Evolutionary conservation across 2,888 invertebrate species (phyloP).

Genomic region (Glyphotaelius pellucidus): DNA sequence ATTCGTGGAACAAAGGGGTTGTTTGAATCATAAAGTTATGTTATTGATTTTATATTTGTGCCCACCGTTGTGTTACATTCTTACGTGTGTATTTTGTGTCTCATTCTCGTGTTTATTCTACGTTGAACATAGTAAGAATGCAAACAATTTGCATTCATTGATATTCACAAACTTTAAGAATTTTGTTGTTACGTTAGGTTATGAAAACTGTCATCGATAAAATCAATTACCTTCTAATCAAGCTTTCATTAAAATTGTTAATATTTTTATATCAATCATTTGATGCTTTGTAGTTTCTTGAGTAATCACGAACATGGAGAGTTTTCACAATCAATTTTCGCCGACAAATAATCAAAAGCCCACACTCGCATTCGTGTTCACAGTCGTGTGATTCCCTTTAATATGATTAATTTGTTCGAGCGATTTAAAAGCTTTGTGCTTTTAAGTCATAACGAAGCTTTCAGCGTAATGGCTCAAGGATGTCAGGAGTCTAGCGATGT

Average conservation of each 20-base stretch:
- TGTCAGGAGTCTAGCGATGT: constrained; percentile 60
- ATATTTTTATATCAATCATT: background rate
- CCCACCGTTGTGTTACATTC: background rate
- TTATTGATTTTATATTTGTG: constrained; percentile 40
- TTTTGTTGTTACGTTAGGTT: background rate
- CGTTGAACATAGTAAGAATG: background rate
- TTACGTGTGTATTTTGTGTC: background rate
- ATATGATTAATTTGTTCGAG: constrained; percentile 56
- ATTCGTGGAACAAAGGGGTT: constrained; percentile 37
- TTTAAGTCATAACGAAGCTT: constrained; percentile 54
- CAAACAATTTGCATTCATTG: background rate
- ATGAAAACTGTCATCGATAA: background rate
- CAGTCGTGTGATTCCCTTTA: constrained; percentile 54
- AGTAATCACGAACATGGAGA: constrained; percentile 13
- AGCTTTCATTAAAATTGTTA: background rate
- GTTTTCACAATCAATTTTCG: constrained; percentile 41
- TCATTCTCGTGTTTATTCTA: background rate
- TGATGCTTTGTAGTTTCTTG: background rate
- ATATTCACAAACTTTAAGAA: background rate
- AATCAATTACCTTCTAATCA: background rate
- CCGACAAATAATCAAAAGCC: constrained; percentile 47
- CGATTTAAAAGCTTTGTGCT: constrained; percentile 63
- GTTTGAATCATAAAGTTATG: constrained; percentile 47
- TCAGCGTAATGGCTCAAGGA: constrained; percentile 59
- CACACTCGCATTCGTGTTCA: constrained; percentile 54